Conservation (phyloP, 1,140 invertebrate genomes). For the Drosophila orena region DNA sequence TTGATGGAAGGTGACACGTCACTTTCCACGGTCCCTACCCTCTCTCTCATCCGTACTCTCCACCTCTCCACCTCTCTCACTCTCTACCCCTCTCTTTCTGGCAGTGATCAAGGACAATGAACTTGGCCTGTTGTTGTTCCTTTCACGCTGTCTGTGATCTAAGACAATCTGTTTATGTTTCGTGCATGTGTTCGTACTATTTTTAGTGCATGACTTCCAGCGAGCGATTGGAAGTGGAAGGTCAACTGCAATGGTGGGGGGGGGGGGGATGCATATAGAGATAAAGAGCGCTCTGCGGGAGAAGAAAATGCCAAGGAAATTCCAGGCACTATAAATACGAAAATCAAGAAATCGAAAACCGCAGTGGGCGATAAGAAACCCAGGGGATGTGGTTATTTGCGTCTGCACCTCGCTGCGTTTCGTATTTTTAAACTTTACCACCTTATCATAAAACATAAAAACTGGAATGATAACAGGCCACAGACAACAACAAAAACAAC, state of each 20-base stretch:
- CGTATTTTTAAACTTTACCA: not conserved
- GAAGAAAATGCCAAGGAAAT: constrained; percentile 34
- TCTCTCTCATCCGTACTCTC: not conserved
- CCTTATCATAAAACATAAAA: constrained; percentile 21
- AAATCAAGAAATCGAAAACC: not conserved
- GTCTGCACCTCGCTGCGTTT: constrained; percentile 14
- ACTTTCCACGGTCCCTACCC: constrained; percentile 10
- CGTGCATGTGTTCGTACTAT: constrained; percentile 23
- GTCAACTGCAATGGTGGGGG: constrained; percentile 19
- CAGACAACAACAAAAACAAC: constrained; percentile 48
- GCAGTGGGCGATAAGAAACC: constrained; percentile 7
- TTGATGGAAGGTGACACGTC: constrained; percentile 24
- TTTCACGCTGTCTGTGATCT: constrained; percentile 18
- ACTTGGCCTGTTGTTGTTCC: constrained; percentile 14
- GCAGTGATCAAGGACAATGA: constrained; percentile 39
- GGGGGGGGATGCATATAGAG: not conserved
- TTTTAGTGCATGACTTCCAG: constrained; percentile 44
- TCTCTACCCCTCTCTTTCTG: not conserved
- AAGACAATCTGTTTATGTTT: constrained; percentile 14
- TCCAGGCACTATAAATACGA: constrained; percentile 40
- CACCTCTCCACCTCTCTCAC: no score
- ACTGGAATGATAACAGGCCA: constrained; percentile 35
- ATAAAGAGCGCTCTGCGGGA: constrained; percentile 34
- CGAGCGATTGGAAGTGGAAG: constrained; percentile 23
- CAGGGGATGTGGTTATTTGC: constrained; percentile 15